Evolutionary conservation across 2,113 vertebrate genomes (phyloP).

Genomic region (Rhinopithecus roxellana): DNA sequence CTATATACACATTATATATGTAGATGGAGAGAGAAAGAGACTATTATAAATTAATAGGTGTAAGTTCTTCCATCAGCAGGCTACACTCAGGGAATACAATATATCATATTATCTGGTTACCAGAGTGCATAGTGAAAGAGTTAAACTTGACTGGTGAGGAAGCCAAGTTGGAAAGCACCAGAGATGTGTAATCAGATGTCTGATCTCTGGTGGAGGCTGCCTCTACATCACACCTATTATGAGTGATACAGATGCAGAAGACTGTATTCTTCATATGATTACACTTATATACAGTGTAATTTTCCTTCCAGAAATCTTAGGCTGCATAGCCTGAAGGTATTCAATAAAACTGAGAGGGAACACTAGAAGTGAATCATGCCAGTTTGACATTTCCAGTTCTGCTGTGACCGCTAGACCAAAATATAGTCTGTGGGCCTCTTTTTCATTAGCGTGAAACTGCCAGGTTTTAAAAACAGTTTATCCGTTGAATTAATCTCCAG

Average conservation of each 20-base stretch:
- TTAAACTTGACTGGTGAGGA: background rate
- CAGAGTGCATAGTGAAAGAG: background rate
- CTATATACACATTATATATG: background rate
- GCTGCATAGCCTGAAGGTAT: slow-evolving; percentile 39
- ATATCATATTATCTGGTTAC: too few species aligned
- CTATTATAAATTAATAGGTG: background rate
- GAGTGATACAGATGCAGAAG: slow-evolving; percentile 52
- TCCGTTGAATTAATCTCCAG: slow-evolving; percentile 60
- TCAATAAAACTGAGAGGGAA: background rate
- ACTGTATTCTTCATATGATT: slow-evolving; percentile 60
- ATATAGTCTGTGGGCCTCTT: slow-evolving; percentile 43
- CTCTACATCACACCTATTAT: slow-evolving; percentile 44
- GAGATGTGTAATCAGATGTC: background rate
- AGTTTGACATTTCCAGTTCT: slow-evolving; percentile 54
- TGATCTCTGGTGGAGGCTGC: slow-evolving; percentile 1
- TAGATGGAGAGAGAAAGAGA: background rate
- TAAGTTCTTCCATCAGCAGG: background rate
- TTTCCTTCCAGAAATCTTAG: slow-evolving; percentile 67
- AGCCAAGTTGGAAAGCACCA: background rate
- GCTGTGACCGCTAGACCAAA: slow-evolving; percentile 62
- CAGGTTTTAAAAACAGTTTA: slow-evolving; percentile 64
- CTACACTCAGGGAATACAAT: background rate
- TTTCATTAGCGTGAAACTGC: slow-evolving; percentile 50
- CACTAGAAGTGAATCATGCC: slow-evolving; percentile 47
- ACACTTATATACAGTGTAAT: slow-evolving; percentile 63